phyloP scores from a whole-genome alignment of 2,888 invertebrate species.

The Ophion ventricosus region DNA sequence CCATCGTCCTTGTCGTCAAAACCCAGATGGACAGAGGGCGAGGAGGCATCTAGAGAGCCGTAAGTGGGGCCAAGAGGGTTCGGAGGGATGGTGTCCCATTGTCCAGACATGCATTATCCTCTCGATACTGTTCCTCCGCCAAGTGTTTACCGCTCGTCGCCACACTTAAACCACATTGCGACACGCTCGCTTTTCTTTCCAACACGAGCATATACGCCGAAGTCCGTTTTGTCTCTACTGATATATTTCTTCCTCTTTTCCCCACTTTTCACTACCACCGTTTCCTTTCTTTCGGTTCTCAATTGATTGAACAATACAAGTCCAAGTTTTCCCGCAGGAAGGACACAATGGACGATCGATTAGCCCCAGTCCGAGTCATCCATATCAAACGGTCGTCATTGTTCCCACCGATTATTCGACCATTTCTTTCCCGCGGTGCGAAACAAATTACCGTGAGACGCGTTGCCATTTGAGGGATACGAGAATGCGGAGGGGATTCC shows the following conservation, averaged over 20 bases:
- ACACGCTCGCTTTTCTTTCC: constrained; percentile 1
- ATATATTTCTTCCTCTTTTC: not conserved
- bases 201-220: not conserved
- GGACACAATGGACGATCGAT: constrained; percentile 23
- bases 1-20: constrained; percentile 36
- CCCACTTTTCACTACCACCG: not conserved
- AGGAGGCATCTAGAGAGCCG: constrained; percentile 31
- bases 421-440: not conserved
- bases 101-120: constrained; percentile 65
- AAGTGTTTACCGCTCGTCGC: constrained; percentile 63
- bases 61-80: not conserved
- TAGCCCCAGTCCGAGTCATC: not conserved
- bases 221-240: not conserved
- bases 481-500: constrained; percentile 5
- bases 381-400: constrained; percentile 3
- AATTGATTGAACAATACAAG: not conserved
- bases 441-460: constrained; percentile 2
- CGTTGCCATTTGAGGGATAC: not conserved
- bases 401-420: not conserved
- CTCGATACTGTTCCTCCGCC: constrained; percentile 57
- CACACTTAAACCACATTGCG: constrained; percentile 16
- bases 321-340: not conserved
- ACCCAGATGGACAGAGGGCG: constrained; percentile 2
- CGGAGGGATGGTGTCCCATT: constrained; percentile 35
- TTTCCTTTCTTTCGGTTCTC: not conserved